Base-by-base conservation (phyloP, 2,888 invertebrate species). In the Malacosoma neustria region DNA sequence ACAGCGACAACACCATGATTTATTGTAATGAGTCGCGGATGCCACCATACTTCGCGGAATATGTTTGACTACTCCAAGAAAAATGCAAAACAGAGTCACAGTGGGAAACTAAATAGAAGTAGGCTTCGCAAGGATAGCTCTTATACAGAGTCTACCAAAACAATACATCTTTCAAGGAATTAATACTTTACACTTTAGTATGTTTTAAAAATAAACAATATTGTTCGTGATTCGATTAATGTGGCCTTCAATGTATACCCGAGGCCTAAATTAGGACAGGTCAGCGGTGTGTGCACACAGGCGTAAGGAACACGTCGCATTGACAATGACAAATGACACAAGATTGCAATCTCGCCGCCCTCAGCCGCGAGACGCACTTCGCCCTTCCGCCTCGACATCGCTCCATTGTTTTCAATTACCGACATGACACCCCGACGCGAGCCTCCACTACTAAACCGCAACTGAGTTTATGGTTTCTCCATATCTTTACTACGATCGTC, bases 321-420 rank as follows among this genome's bases (percentile, higher is more conserved):
- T 89, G 91, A 91, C 91, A 90, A 88, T 91, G 91, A 91, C 91
- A 91, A 91, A 91, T 91, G 91, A 90, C 84, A 76, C 81, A 77
- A 90, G 91, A 91, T 91, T 90, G 88, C 88, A 89, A 91, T 91
- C 91, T 90, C 84, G 87, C 77, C 84, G 85, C 87, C 82, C 80
- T 80, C 76, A 72, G 55, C 43, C 63, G 59, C 57, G 51, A 55
- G 52, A 61, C 71, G 63, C 76, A 77, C 80, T 75, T 75, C 73
- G 75, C 67, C 70, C 62, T 72, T 66, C 60, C 38, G 40, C 15
- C 29, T n/a, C 14, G 49, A 61, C 62, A 63, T 67, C 60, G 67
- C 75, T 77, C 82, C 84, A 84, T 84, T 84, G 84, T 84, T 84
- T 84, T 84, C 84, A 84, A 84, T 84, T 84, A 84, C 81, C 61